Conservation (phyloP, 2,888 invertebrate genomes). For the Seira musarum region DNA sequence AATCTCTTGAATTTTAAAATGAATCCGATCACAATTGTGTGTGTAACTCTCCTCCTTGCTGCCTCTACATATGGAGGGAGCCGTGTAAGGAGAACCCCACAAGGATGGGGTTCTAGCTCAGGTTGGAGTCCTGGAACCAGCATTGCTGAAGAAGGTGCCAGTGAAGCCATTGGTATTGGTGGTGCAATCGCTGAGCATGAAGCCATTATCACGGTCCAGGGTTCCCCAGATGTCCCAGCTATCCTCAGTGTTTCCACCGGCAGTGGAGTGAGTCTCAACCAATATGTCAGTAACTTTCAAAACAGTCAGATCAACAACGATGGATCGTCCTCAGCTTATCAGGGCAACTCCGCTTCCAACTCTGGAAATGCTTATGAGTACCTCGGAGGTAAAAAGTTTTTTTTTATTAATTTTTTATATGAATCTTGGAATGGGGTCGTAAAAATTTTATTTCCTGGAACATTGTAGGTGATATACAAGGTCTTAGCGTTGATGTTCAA, state of each 20-base stretch:
- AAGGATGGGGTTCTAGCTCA: not conserved
- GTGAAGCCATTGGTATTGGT: slow-evolving; percentile 39
- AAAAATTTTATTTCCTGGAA: too few species aligned
- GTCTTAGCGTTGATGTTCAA: slow-evolving; percentile 23
- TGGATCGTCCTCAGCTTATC: slow-evolving; percentile 40
- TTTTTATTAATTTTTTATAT: too few species aligned
- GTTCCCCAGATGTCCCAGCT: slow-evolving; percentile 24
- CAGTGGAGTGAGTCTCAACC: slow-evolving; percentile 40
- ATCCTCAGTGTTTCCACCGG: slow-evolving; percentile 29
- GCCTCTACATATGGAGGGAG: slow-evolving; percentile 32
- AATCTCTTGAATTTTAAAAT: slow-evolving; percentile 33
- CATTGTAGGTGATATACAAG: slow-evolving; percentile 42
- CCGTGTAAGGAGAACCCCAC: slow-evolving; percentile 6
- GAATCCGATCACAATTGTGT: slow-evolving; percentile 21
- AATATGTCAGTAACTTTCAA: slow-evolving; percentile 49
- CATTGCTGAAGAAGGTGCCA: slow-evolving; percentile 36
- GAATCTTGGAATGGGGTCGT: too few species aligned
- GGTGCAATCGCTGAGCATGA: slow-evolving; percentile 37
- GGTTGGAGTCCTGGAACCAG: slow-evolving; percentile 9
- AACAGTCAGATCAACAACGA: slow-evolving; percentile 39
- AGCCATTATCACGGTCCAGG: slow-evolving; percentile 26
- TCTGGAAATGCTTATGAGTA: slow-evolving; percentile 43
- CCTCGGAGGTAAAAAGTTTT: too few species aligned
- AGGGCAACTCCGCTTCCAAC: slow-evolving; percentile 45
- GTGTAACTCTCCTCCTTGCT: slow-evolving; percentile 20